Conservation (phyloP, 2,888 invertebrate genomes). For the Drosophila heteroneura region DNA sequence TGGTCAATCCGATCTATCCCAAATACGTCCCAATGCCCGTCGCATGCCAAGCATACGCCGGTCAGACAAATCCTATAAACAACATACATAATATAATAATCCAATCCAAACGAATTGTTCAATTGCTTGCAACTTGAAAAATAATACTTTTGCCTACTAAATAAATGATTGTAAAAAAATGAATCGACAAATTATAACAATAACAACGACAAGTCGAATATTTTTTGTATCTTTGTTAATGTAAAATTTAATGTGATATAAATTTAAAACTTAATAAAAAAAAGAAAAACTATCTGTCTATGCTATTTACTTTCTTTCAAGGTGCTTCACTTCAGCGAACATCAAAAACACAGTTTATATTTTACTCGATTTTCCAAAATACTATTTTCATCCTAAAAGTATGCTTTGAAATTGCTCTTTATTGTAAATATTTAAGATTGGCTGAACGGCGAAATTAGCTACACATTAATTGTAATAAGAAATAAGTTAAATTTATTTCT, state of each 20-base stretch:
- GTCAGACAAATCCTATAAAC: constrained; percentile 13
- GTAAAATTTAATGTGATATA: constrained; percentile 82
- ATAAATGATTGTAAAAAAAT: constrained; percentile 47
- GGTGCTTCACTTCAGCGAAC: background rate
- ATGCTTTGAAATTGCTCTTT: background rate
- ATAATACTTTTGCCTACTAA: constrained; percentile 6
- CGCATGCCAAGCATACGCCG: constrained; percentile 49
- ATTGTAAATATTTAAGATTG: too few species aligned
- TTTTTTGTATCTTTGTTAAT: constrained; percentile 75
- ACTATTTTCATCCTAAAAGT: background rate
- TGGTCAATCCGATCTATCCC: constrained; percentile 35
- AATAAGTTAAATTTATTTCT: too few species aligned
- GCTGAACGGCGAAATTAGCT: background rate
- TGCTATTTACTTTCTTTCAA: background rate
- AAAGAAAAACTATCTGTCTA: constrained; percentile 23
- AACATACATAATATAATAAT: constrained; percentile 3
- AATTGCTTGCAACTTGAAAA: constrained; percentile 19
- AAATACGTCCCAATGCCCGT: constrained; percentile 27
- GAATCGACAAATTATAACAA: constrained; percentile 40
- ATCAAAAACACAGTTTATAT: background rate
- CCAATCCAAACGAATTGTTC: constrained; percentile 28
- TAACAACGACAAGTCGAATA: constrained; percentile 61
- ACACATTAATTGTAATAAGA: background rate
- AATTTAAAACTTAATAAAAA: constrained; percentile 73
- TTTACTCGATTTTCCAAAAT: background rate